A percentile compares a stretch with the other conserved stretches of the same genome.
phyloP scores from a whole-genome alignment of 2,888 invertebrate species.

The Prenolepis imparis region DNA sequence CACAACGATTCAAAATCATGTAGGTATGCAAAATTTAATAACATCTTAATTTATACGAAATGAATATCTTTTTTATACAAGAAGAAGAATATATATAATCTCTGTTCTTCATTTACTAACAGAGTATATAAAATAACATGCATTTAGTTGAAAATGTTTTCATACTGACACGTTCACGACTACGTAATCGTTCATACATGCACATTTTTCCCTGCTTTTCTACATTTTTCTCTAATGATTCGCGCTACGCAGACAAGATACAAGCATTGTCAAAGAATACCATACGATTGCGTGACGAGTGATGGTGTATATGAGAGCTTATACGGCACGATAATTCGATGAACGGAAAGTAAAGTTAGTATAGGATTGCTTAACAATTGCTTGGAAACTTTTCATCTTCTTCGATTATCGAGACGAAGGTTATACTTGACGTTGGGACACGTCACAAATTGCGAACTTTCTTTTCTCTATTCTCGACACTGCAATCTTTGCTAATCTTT shows the following conservation, averaged over 20 bases:
- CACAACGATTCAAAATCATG: too few species aligned
- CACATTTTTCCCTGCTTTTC: not conserved
- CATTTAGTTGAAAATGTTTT: conserved; percentile 1
- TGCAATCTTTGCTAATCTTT: conserved; percentile 55
- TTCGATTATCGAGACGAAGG: conserved; percentile 54
- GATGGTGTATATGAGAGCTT: conserved; percentile 36
- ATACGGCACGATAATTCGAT: conserved; percentile 53
- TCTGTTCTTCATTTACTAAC: not conserved
- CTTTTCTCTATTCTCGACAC: conserved; percentile 53
- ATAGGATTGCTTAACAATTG: conserved; percentile 62
- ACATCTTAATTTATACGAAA: not conserved
- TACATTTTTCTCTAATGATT: conserved; percentile 10
- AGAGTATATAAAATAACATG: not conserved
- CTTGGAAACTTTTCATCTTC: conserved; percentile 59
- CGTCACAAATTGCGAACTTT: conserved; percentile 56
- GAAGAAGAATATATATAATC: not conserved
- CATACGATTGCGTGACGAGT: conserved; percentile 46
- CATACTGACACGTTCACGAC: not conserved
- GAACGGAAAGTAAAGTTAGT: conserved; percentile 36
- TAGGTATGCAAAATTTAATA: not conserved
- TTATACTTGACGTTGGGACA: conserved; percentile 55
- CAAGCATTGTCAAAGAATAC: conserved; percentile 44
- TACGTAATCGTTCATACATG: not conserved
- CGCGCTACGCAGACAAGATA: not conserved
- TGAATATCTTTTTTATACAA: not conserved